phyloP scores from a whole-genome alignment of 2,113 vertebrate species.

The Zapornia atra region DNA sequence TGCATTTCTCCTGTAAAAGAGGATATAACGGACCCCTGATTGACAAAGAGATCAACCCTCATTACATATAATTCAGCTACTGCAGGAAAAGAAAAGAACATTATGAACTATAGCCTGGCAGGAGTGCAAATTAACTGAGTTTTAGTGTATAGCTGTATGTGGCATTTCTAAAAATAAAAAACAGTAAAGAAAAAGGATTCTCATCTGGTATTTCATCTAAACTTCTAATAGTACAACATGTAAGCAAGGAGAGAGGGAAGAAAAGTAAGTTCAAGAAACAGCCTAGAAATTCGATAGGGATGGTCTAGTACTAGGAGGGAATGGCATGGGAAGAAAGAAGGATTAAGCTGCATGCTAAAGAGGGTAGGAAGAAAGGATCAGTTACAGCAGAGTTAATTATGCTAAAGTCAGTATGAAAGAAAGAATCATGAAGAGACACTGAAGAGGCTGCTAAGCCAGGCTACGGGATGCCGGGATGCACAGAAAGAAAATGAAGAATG shows the following conservation, averaged over 20 bases:
- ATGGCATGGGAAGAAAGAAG: conserved; percentile 47
- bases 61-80: not conserved
- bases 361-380: conserved; percentile 29
- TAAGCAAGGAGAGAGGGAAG: not conserved
- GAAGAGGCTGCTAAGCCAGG: conserved; percentile 9
- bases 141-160: not conserved
- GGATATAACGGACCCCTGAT: not conserved
- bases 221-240: not conserved
- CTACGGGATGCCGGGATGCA: conserved; percentile 29
- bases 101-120: not conserved
- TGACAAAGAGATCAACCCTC: conserved; percentile 24
- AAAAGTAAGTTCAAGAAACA: conserved; percentile 26
- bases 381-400: conserved; percentile 45
- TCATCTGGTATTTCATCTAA: not conserved
- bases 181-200: not conserved
- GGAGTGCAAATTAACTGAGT: not conserved
- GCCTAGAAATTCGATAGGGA: conserved; percentile 24
- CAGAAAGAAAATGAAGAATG: conserved; percentile 48
- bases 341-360: conserved; percentile 44
- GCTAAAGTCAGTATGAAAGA: conserved; percentile 42
- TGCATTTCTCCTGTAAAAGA: not conserved
- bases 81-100: conserved; percentile 16
- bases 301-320: conserved; percentile 26
- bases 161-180: not conserved
- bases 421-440: conserved; percentile 27